Percentiles rank a stretch among this genome's conserved stretches.
Conservation (phyloP, 1,140 invertebrate genomes). For the Cherax destructor region DNA sequence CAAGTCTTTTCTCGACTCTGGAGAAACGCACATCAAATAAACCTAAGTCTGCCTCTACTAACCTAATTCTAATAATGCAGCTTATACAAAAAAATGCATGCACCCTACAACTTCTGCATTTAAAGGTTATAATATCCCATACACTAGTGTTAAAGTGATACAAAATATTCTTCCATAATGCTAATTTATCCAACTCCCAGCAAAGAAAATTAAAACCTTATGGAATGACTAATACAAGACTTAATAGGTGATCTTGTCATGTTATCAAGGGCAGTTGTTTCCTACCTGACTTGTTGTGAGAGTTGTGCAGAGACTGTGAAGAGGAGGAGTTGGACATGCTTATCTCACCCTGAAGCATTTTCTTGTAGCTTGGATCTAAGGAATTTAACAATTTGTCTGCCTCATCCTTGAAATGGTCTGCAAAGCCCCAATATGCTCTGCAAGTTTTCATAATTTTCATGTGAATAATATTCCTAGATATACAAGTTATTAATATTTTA, state of each 20-base stretch:
- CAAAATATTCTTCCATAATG: background rate
- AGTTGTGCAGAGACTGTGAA: slow-evolving; percentile 60
- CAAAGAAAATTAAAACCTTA: background rate
- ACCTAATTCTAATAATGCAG: background rate
- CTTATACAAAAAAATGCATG: background rate
- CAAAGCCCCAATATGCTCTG: slow-evolving; percentile 93
- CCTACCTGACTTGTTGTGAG: slow-evolving; percentile 56
- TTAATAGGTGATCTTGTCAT: background rate
- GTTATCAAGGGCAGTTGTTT: background rate
- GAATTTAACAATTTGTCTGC: slow-evolving; percentile 89
- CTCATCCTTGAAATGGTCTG: slow-evolving; percentile 91
- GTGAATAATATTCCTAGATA: too few species aligned
- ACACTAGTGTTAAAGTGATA: background rate
- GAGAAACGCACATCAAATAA: background rate
- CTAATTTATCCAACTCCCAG: background rate
- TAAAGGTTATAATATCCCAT: background rate
- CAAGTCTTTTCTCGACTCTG: background rate
- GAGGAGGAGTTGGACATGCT: slow-evolving; percentile 76
- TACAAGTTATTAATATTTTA: too few species aligned
- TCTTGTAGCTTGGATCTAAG: slow-evolving; percentile 89
- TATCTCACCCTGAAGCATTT: slow-evolving; percentile 82
- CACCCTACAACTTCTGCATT: background rate
- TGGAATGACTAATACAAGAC: background rate
- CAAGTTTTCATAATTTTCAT: background rate
- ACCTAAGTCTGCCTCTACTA: background rate